phyloP scores from a whole-genome alignment of 2,797 vertebrate species.

The Eutrigla gurnardus region DNA sequence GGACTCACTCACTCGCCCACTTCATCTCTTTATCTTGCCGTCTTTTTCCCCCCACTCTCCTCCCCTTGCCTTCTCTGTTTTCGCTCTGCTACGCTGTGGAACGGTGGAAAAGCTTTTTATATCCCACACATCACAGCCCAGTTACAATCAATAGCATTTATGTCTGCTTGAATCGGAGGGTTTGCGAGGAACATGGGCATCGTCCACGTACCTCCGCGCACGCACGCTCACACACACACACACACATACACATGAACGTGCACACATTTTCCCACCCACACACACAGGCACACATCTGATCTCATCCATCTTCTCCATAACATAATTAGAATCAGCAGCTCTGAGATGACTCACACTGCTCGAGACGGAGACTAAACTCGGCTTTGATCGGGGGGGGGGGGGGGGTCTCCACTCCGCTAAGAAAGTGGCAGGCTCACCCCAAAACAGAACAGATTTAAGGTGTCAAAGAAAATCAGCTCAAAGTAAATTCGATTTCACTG shows the following conservation, averaged over 20 bases:
- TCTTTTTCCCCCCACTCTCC: slow-evolving; percentile 48
- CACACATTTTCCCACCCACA: slow-evolving; percentile 32
- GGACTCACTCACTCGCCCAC: slow-evolving; percentile 69
- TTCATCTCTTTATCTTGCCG: slow-evolving; percentile 67
- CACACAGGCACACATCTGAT: slow-evolving; percentile 67
- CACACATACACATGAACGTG: slow-evolving; percentile 25
- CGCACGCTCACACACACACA: slow-evolving; percentile 44
- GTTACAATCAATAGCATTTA: slow-evolving; percentile 84
- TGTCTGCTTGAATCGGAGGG: slow-evolving; percentile 77
- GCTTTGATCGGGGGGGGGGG: slow-evolving; percentile 80
- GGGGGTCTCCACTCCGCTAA: slow-evolving; percentile 76
- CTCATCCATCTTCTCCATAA: slow-evolving; percentile 81
- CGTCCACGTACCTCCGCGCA: slow-evolving; percentile 48
- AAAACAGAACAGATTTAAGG: slow-evolving; percentile 82
- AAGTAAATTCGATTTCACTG: slow-evolving; percentile 78
- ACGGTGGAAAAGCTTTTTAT: slow-evolving; percentile 82
- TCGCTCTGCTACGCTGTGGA: slow-evolving; percentile 72
- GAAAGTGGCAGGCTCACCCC: slow-evolving; percentile 76
- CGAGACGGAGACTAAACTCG: slow-evolving; percentile 80
- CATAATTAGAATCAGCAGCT: slow-evolving; percentile 83
- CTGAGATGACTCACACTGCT: slow-evolving; percentile 80
- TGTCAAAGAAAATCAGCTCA: slow-evolving; percentile 81
- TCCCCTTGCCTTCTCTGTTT: slow-evolving; percentile 71
- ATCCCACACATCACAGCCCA: slow-evolving; percentile 81
- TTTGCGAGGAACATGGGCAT: slow-evolving; percentile 65